A percentile compares a stretch with the other conserved stretches of the same genome.
Conservation (phyloP, 1,140 invertebrate genomes). For the Trichogramma pretiosum region DNA sequence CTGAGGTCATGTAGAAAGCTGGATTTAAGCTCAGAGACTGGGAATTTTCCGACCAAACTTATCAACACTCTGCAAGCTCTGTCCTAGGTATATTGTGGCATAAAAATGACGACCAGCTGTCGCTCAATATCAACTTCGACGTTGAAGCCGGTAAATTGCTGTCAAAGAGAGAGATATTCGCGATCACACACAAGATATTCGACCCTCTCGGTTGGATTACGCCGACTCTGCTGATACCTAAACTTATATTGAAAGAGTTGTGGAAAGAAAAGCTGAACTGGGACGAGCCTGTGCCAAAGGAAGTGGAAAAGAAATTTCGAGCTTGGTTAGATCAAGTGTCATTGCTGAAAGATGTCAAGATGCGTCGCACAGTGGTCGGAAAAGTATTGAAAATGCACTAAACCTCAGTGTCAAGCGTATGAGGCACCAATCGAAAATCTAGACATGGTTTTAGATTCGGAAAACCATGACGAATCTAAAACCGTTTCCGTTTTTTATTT, state of each 20-base stretch:
- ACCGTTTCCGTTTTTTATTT: too few species aligned
- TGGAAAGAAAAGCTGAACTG: constrained; percentile 23
- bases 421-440: too few species aligned
- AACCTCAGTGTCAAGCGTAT: too few species aligned
- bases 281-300: constrained; percentile 19
- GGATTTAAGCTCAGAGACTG: constrained; percentile 20
- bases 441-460: too few species aligned
- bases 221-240: constrained; percentile 26
- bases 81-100: constrained; percentile 13
- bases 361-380: too few species aligned
- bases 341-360: constrained; percentile 20
- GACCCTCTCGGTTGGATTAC: constrained; percentile 31
- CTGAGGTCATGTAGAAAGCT: constrained; percentile 9
- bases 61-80: constrained; percentile 3
- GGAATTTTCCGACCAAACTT: constrained; percentile 13
- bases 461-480: too few species aligned
- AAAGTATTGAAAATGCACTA: too few species aligned
- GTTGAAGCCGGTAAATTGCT: constrained; percentile 6
- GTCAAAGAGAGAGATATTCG: constrained; percentile 22
- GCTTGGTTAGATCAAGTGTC: constrained; percentile 19
- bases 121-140: constrained; percentile 9
- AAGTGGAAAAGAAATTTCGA: constrained; percentile 17
- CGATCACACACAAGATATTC: constrained; percentile 26
- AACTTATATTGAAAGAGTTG: constrained; percentile 25
- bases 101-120: constrained; percentile 14